These are phyloP conservation scores for Diorhabda sublineata DNA, from an alignment of 1,140 invertebrate genomes.

Conservation along the genomic window DNA sequence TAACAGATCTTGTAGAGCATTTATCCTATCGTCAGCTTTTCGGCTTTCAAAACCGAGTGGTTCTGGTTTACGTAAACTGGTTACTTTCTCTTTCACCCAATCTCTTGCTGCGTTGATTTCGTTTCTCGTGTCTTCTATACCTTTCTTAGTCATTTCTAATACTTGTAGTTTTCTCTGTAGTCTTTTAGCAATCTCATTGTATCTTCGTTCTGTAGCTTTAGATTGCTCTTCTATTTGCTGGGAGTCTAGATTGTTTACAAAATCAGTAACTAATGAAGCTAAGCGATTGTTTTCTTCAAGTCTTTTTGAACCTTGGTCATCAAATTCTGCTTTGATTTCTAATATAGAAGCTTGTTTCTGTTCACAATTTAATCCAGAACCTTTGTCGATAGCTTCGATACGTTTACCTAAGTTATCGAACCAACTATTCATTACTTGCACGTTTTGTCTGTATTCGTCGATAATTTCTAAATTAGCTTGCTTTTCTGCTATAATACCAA, in stretches of 20 bases:
- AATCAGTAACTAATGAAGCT: conserved; percentile 67
- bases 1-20: conserved; percentile 65
- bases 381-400: conserved; percentile 76
- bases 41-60: conserved; percentile 71
- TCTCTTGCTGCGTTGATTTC: conserved; percentile 71
- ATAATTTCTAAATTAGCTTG: conserved; percentile 71
- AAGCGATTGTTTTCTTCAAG: conserved; percentile 64
- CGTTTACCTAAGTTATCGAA: conserved; percentile 74
- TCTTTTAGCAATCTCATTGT: conserved; percentile 77
- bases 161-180: conserved; percentile 78
- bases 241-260: conserved; percentile 80
- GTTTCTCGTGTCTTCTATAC: conserved; percentile 68
- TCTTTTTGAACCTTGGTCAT: conserved; percentile 62
- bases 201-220: conserved; percentile 75
- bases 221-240: conserved; percentile 85
- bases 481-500: conserved; percentile 70
- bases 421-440: conserved; percentile 73
- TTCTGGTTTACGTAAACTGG: conserved; percentile 61
- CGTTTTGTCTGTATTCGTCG: conserved; percentile 70
- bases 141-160: conserved; percentile 73
- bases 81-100: conserved; percentile 75
- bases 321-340: conserved; percentile 66
- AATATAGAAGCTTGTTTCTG: conserved; percentile 72
- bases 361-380: conserved; percentile 72
- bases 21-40: conserved; percentile 66